phyloP scores from a whole-genome alignment of 2,113 vertebrate species.

The Malurus elegans region DNA sequence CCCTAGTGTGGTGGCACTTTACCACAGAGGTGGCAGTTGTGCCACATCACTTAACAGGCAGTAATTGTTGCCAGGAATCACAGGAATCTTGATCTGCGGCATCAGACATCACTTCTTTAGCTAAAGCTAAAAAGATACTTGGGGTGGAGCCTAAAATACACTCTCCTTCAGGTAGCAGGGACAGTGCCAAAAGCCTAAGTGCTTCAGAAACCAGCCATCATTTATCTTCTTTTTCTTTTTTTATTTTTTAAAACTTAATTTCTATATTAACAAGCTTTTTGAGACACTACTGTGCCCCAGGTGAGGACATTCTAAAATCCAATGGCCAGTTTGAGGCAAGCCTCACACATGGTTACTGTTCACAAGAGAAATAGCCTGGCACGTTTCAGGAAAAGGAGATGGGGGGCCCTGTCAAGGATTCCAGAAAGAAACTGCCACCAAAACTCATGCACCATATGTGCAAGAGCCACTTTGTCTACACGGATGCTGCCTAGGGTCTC shows the following conservation, averaged over 20 bases:
- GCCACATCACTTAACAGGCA: neutral
- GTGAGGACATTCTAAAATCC: neutral
- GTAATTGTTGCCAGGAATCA: conserved; percentile 14
- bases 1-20: neutral
- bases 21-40: neutral
- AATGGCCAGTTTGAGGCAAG: neutral
- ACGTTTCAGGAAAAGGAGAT: neutral
- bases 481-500: neutral
- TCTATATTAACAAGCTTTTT: neutral
- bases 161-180: neutral
- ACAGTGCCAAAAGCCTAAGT: neutral
- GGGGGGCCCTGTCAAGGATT: neutral
- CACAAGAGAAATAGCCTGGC: neutral
- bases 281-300: neutral
- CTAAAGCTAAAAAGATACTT: neutral
- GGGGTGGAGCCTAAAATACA: neutral
- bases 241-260: neutral
- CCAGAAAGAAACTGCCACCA: neutral
- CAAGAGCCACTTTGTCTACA: neutral
- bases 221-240: neutral
- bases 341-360: neutral
- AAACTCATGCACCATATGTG: fast-evolving
- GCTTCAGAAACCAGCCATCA: neutral
- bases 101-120: neutral
- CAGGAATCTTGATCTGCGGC: conserved; percentile 31